Percentiles rank a stretch among this genome's conserved stretches.
These are phyloP conservation scores for Cephalopholis sonnerati DNA, from an alignment of 2,113 vertebrate genomes.

Conservation along the genomic window DNA sequence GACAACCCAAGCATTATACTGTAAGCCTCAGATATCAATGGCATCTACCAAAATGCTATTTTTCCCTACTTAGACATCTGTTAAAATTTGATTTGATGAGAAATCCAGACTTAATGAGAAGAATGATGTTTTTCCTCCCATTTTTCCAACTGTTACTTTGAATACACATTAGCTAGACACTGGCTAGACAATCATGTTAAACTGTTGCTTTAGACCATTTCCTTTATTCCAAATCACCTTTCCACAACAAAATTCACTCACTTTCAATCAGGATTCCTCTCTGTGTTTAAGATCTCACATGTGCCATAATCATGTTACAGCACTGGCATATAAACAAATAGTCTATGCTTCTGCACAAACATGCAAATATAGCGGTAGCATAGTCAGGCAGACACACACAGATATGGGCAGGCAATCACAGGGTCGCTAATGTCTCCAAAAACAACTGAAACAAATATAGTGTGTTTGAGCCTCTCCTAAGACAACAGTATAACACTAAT, in stretches of 20 bases:
- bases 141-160: neutral
- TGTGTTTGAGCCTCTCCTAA: neutral
- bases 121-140: neutral
- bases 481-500: neutral
- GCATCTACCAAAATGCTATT: neutral
- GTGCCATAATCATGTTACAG: neutral
- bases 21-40: neutral
- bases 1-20: neutral
- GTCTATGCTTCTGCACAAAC: neutral
- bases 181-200: neutral
- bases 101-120: neutral
- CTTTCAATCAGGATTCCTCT: neutral
- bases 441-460: neutral
- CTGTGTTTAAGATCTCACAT: neutral
- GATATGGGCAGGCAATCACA: neutral
- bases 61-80: neutral
- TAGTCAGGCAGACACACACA: neutral
- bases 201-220: neutral
- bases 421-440: neutral
- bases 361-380: conserved; percentile 45
- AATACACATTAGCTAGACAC: neutral
- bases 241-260: too few species aligned
- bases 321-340: conserved; percentile 26
- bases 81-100: neutral
- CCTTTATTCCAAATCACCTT: neutral